A percentile compares a stretch with the other conserved stretches of the same genome.
phyloP scores from a whole-genome alignment of 2,888 invertebrate species.

The Eurytoma californica region DNA sequence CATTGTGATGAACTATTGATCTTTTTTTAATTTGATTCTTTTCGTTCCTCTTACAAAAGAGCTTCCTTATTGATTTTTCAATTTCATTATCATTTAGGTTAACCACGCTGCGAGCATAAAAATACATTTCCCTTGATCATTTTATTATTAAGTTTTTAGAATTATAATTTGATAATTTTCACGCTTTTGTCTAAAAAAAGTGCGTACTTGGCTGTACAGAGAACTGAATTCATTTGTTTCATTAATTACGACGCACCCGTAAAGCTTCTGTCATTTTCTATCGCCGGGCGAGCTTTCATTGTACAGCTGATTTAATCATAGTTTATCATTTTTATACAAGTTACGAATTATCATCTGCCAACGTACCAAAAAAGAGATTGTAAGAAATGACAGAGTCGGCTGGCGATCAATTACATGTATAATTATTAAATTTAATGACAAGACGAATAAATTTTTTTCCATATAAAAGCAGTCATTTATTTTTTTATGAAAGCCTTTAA shows the following conservation, averaged over 20 bases:
- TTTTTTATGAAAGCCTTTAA: constrained; percentile 44
- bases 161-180: constrained; percentile 29
- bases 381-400: constrained; percentile 45
- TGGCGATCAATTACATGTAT: constrained; percentile 49
- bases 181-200: constrained; percentile 36
- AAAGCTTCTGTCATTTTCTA: constrained; percentile 41
- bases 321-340: constrained; percentile 56
- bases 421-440: constrained; percentile 53
- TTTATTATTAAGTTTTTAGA: constrained; percentile 38
- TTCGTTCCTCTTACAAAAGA: constrained; percentile 31
- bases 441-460: constrained; percentile 54
- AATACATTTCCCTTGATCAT: constrained; percentile 38
- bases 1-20: constrained; percentile 47
- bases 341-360: constrained; percentile 40
- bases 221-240: constrained; percentile 49
- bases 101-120: constrained; percentile 39
- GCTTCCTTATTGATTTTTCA: constrained; percentile 42
- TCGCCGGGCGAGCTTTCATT: constrained; percentile 49
- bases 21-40: constrained; percentile 33
- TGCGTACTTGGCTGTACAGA: constrained; percentile 48
- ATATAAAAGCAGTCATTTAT: constrained; percentile 52
- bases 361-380: constrained; percentile 52
- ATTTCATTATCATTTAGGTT: constrained; percentile 17
- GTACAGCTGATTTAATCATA: constrained; percentile 54
- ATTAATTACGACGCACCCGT: constrained; percentile 38